Conservation (phyloP, 2,113 vertebrate genomes). For the Uropsilus gracilis region DNA sequence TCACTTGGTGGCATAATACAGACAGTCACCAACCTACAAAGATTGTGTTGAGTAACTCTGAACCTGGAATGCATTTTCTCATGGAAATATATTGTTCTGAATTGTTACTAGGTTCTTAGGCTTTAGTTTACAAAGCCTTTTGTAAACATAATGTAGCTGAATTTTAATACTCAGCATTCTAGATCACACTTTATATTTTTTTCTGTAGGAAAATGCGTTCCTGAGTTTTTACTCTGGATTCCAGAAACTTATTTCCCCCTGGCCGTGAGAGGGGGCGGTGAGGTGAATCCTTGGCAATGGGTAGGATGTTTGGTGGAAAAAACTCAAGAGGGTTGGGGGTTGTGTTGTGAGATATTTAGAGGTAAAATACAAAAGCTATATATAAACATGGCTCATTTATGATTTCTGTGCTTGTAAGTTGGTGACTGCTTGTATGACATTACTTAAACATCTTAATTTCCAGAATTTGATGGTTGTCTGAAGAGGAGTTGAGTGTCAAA, state of each 20-base stretch:
- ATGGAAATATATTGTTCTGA: constrained; percentile 76
- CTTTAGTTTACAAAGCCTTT: constrained; percentile 73
- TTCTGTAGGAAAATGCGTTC: constrained; percentile 83
- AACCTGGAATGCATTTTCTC: constrained; percentile 83
- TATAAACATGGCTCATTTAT: not conserved
- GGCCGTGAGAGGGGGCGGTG: constrained; percentile 79
- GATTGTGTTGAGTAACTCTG: constrained; percentile 43
- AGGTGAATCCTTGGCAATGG: constrained; percentile 80
- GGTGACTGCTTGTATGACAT: constrained; percentile 70
- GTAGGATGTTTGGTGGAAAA: constrained; percentile 74
- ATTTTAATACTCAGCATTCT: constrained; percentile 75
- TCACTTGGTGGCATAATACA: constrained; percentile 58
- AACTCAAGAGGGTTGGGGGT: constrained; percentile 72
- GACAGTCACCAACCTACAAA: constrained; percentile 66
- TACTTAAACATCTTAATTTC: constrained; percentile 46
- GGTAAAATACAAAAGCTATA: constrained; percentile 19
- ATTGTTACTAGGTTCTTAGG: constrained; percentile 61
- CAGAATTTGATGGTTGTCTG: constrained; percentile 7
- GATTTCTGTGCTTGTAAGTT: constrained; percentile 63
- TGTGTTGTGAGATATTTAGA: constrained; percentile 31
- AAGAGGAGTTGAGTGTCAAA: not conserved
- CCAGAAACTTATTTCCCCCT: constrained; percentile 82
- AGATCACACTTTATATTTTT: constrained; percentile 83
- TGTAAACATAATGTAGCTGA: constrained; percentile 71
- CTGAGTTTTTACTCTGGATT: constrained; percentile 83